phyloP scores from a whole-genome alignment of 2,113 vertebrate species.

The Trachemys scripta region DNA sequence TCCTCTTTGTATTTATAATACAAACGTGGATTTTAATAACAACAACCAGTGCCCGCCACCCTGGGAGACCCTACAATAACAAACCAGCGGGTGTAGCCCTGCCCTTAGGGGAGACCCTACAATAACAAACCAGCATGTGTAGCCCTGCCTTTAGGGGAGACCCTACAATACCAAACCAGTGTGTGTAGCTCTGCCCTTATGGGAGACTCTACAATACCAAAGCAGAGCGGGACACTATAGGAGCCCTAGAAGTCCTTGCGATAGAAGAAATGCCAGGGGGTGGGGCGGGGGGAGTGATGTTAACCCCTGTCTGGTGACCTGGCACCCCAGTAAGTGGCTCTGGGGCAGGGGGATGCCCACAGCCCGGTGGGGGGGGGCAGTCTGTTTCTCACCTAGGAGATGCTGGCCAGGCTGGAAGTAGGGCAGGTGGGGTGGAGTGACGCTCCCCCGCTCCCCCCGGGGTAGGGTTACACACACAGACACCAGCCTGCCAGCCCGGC shows the following conservation, averaged over 20 bases:
- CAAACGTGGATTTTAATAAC: background rate
- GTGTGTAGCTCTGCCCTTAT: too few relatives aligned
- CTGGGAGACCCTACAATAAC: background rate
- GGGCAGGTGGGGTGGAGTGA: background rate
- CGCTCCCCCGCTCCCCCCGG: background rate
- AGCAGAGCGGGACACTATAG: background rate
- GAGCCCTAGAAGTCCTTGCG: background rate
- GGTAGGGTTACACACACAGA: background rate
- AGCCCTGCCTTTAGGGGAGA: too few relatives aligned
- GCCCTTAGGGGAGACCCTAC: background rate
- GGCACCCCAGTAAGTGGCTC: background rate
- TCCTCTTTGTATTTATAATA: background rate
- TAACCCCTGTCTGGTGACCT: background rate
- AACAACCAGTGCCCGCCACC: background rate
- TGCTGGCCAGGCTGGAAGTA: background rate
- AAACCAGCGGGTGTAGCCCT: background rate
- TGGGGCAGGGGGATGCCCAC: background rate
- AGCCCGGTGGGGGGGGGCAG: rapidly evolving
- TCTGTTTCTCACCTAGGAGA: background rate
- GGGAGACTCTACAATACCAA: background rate
- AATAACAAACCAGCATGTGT: too few relatives aligned
- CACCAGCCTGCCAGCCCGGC: background rate
- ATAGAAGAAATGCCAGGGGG: background rate
- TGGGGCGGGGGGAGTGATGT: too few relatives aligned
- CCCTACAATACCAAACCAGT: background rate